Evolutionary conservation across 2,113 vertebrate species (phyloP), one percentile per base, ranked within the genome.

Genomic region (Theristicus caerulescens): DNA sequence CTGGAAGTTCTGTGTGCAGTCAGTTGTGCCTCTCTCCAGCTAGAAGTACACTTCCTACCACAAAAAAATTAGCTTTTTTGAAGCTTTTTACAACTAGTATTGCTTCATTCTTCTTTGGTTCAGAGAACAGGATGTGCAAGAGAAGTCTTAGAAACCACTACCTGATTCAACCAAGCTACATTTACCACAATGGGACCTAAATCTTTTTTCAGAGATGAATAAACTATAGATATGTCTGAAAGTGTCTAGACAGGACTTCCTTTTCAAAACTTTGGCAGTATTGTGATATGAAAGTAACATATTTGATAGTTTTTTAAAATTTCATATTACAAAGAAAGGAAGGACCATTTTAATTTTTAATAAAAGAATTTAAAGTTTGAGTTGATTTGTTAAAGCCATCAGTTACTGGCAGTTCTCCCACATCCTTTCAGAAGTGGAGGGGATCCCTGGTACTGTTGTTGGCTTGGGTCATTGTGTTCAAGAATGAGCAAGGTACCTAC

Each of bases 111-210:
- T 83, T 86, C 67, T 73, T 73, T 20, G 3, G 57, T 77, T 95
- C 74, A 74, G 86, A 78, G 86, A 95, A 96, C 34, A 93, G 82
- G 57, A 96, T 92, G 73, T 93, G 7, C 76, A 88, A 82, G 34
- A 92, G 80, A 34, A 80, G 52, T 31, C n/a, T 71, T 46, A 55
- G 25, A 93, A 86, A 74, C 89, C 67, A 67, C 62, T 82, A 91
- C 27, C 24, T 94, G 40, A 92, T 81, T 85, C 94, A 94, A 49
- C 31, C 40, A 83, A 79, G 70, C 58, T 77, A 19, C 18, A 14
- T 58, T 76, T 82, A 91, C 79, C 90, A 42, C 71, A 90, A 55
- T 1, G 6, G 80, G 76, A 82, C 59, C n/a, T 72, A 95, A 8
- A 72, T 47, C 27, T 92, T 92, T 87, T 91, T 87, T 88, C 69